Conservation (phyloP, 2,113 vertebrate species). For the Nothoprocta perdicaria region DNA sequence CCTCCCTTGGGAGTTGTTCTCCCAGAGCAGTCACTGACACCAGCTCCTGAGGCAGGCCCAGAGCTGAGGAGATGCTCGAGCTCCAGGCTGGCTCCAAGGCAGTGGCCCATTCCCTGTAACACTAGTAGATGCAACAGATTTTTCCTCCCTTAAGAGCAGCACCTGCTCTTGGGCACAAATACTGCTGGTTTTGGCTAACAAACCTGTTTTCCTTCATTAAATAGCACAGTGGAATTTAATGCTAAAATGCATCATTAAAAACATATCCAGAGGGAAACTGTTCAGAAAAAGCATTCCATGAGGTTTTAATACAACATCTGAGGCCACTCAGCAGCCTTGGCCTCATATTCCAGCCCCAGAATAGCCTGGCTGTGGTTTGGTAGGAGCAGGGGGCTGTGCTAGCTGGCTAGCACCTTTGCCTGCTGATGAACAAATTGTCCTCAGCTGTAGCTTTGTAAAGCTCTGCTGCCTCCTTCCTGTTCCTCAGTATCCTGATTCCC, state of each 20-base stretch:
- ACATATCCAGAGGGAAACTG: neutral
- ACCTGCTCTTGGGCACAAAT: neutral
- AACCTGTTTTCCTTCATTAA: conserved; percentile 28
- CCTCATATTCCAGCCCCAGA: neutral
- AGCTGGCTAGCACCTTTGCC: neutral
- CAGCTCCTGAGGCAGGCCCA: conserved; percentile 5
- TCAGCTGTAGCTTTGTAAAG: neutral
- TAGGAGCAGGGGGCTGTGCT: neutral
- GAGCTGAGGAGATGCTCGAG: neutral
- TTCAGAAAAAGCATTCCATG: neutral
- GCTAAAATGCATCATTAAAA: conserved; percentile 37
- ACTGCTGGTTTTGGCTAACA: neutral
- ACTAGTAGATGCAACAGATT: neutral
- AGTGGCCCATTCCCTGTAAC: neutral
- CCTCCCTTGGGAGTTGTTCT: neutral
- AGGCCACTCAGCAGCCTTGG: neutral
- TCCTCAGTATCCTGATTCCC: neutral
- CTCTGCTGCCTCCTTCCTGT: neutral
- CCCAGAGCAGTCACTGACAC: neutral
- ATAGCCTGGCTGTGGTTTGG: neutral
- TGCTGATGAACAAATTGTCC: neutral
- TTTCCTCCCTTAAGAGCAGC: neutral
- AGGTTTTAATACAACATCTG: conserved; percentile 21
- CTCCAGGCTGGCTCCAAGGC: neutral
- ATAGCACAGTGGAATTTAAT: conserved; percentile 1